Evolutionary conservation across 2,113 vertebrate genomes (phyloP), one percentile per base, ranked within the genome.

Genomic region (Monopterus albus): DNA sequence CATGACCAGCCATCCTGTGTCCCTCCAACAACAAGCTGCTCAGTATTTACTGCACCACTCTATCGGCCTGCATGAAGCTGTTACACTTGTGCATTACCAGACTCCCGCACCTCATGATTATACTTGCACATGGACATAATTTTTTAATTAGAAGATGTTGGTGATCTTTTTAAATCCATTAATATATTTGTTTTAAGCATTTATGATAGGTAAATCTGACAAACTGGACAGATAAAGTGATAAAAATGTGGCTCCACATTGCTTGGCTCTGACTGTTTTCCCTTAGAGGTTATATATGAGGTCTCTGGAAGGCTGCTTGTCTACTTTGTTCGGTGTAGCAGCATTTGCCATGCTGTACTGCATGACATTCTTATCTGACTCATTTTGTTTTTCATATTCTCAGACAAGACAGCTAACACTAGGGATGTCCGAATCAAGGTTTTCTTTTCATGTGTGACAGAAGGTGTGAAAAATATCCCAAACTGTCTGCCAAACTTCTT

Each of bases 1-100:
- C 81, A 79, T n/a, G 36, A 67, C 26, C 74, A 63, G 58, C 64
- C 81, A 78, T 82, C 40, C 42, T 35, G 51, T 70, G 25, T 72
- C 64, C 78, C 65, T 83, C 77, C 76, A 79, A 67, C 78, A 78
- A 62, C 61, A 75, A 67, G 65, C 65, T 51, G 68, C 74, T 69
- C 51, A 66, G 39, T 35, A 8, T 75, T 72, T 55, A 53, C 50
- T 5, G 61, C 63, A 38, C 33, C 5, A n/a, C 23, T 10, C 42
- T 69, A 67, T 77, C 52, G 1, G 72, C 28, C 53, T 69, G 61
- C 9, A n/a, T 60, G 66, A 64, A 65, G 71, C 39, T 20, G 17
- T 43, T 42, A 58, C 58, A 38, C 51, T 53, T 57, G 45, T 70
- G 53, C 46, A 36, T 47, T 63, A 21, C 57, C 65, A 23, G 14